phyloP scores from a whole-genome alignment of 2,797 vertebrate species.

The Enoplosus armatus region DNA sequence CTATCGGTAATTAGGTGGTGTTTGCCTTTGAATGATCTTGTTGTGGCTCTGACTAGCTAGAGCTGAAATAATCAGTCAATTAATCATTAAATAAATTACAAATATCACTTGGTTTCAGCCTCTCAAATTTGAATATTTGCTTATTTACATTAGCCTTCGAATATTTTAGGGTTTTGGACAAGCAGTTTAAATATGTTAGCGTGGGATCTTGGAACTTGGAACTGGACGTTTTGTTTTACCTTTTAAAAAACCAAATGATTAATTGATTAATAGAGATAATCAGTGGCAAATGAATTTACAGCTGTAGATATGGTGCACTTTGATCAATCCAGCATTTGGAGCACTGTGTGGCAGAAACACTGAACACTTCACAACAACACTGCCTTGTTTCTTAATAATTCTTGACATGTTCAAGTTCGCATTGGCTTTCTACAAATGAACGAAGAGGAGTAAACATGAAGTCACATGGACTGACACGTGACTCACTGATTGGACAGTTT shows the following conservation, averaged over 20 bases:
- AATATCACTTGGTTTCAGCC: background rate
- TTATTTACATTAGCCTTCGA: background rate
- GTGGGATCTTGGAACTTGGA: background rate
- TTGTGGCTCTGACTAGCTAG: background rate
- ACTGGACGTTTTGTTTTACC: background rate
- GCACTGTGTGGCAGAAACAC: background rate
- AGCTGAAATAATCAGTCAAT: background rate
- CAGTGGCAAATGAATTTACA: background rate
- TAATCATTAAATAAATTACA: background rate
- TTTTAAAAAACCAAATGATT: background rate
- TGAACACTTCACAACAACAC: background rate
- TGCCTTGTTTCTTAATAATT: too few species aligned
- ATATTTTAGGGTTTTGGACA: background rate
- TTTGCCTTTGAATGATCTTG: background rate
- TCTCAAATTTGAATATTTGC: background rate
- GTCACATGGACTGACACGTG: too few species aligned
- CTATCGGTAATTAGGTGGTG: background rate
- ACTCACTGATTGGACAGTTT: too few species aligned
- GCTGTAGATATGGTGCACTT: background rate
- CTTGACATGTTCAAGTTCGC: too few species aligned
- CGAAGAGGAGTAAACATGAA: too few species aligned
- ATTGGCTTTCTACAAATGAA: too few species aligned
- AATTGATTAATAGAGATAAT: background rate
- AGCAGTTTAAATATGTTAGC: background rate
- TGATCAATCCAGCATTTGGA: background rate